Percentiles rank a stretch among this genome's conserved stretches.
Conservation (phyloP, 1,140 invertebrate genomes). For the Anadara kagoshimensis region DNA sequence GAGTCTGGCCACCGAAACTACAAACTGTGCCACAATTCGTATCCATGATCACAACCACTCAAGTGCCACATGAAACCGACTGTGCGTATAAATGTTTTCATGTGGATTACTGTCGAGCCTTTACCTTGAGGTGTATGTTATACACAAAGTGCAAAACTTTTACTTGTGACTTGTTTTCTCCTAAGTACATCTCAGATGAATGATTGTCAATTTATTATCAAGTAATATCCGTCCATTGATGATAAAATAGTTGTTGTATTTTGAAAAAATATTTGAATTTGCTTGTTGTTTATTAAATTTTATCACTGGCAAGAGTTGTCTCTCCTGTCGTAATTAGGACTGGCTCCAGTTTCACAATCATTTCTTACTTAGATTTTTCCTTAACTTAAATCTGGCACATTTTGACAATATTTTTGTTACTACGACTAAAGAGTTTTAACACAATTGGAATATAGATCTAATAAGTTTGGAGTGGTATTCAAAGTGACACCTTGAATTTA, state of each 20-base stretch:
- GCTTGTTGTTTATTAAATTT: not conserved
- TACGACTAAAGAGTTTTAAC: too few relatives aligned
- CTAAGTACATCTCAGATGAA: not conserved
- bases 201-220: not conserved
- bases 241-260: not conserved
- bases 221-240: not conserved
- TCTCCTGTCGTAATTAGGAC: too few relatives aligned
- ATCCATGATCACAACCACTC: slow-evolving; percentile 15
- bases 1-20: slow-evolving; percentile 39
- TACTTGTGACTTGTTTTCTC: slow-evolving; percentile 27
- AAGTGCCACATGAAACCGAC: slow-evolving; percentile 30
- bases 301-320: too few relatives aligned
- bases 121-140: slow-evolving; percentile 22
- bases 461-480: too few relatives aligned
- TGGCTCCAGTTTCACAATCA: too few relatives aligned
- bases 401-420: too few relatives aligned
- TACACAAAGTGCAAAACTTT: slow-evolving; percentile 38
- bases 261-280: not conserved
- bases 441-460: too few relatives aligned
- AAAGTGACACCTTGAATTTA: too few relatives aligned
- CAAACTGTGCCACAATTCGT: slow-evolving; percentile 24
- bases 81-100: slow-evolving; percentile 37
- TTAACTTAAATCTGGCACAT: too few relatives aligned
- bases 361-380: too few relatives aligned
- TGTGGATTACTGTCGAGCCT: slow-evolving; percentile 26